These are phyloP conservation scores for Alces alces DNA, from an alignment of 2,113 vertebrate species.

Conservation along the genomic window DNA sequence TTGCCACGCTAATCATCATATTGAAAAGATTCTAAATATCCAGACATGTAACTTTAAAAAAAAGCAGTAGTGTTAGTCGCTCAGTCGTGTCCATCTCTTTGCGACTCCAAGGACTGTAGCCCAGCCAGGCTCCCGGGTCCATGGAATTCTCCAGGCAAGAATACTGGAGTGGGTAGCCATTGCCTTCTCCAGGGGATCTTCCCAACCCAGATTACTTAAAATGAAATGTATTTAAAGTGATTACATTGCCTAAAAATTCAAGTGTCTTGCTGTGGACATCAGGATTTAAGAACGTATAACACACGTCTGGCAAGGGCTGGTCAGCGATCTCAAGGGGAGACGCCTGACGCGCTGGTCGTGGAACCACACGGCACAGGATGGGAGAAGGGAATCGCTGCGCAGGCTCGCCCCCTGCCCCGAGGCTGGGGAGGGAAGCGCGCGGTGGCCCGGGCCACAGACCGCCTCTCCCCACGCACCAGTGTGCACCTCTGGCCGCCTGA, in stretches of 20 bases:
- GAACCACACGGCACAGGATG: rapidly evolving
- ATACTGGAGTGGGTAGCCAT: not conserved
- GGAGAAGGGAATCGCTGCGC: rapidly evolving
- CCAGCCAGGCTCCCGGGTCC: not conserved
- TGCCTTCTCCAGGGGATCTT: not conserved
- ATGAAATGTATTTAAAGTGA: not conserved
- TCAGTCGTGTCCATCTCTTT: not conserved
- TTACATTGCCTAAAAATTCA: not conserved
- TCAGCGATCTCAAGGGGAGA: not conserved
- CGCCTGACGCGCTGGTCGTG: rapidly evolving
- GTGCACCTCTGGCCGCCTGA: rapidly evolving
- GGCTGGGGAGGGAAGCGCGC: rapidly evolving
- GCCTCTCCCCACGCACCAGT: rapidly evolving
- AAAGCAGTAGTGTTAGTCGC: not conserved
- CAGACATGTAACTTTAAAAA: not conserved
- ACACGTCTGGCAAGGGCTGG: rapidly evolving
- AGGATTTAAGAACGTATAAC: not conserved
- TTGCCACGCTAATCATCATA: rapidly evolving
- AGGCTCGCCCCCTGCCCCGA: rapidly evolving
- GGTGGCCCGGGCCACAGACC: not conserved
- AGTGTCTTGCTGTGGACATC: not conserved
- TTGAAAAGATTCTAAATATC: not conserved
- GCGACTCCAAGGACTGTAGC: not conserved
- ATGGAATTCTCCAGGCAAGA: not conserved
- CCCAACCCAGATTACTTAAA: not conserved